phyloP scores from a whole-genome alignment of 2,113 vertebrate genomes.

The Pluvianellus socialis region DNA sequence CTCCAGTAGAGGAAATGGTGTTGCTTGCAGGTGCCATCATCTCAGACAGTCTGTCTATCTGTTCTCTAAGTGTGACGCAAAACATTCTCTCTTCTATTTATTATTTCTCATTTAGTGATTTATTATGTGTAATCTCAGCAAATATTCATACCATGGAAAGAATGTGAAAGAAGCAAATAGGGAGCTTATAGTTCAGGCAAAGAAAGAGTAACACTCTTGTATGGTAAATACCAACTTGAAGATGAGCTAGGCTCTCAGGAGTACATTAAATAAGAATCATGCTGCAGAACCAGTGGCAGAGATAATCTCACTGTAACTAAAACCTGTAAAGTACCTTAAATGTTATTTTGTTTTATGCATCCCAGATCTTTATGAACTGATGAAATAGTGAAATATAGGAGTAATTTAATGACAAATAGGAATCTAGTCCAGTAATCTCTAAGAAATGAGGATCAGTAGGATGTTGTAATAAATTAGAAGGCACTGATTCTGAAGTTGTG shows the following conservation, averaged over 20 bases:
- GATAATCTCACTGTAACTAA: not conserved
- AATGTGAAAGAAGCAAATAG: not conserved
- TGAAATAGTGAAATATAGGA: not conserved
- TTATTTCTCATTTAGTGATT: not conserved
- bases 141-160: not conserved
- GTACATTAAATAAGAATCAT: not conserved
- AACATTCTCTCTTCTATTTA: not conserved
- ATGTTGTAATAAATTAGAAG: not conserved
- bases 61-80: not conserved
- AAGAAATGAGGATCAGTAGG: not conserved
- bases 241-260: not conserved
- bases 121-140: not conserved
- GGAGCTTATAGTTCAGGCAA: not conserved
- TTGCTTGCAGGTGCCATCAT: not conserved
- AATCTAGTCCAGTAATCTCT: not conserved
- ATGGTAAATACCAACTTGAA: not conserved
- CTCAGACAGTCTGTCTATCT: not conserved
- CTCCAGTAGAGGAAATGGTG: not conserved
- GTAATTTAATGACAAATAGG: not conserved
- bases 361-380: not conserved
- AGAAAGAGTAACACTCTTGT: not conserved
- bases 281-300: not conserved
- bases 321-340: not conserved
- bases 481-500: not conserved
- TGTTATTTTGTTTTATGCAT: not conserved